Evolutionary conservation across 2,888 invertebrate genomes (phyloP), one percentile per base, ranked within the genome.

Genomic region (Brachyptera risi): DNA sequence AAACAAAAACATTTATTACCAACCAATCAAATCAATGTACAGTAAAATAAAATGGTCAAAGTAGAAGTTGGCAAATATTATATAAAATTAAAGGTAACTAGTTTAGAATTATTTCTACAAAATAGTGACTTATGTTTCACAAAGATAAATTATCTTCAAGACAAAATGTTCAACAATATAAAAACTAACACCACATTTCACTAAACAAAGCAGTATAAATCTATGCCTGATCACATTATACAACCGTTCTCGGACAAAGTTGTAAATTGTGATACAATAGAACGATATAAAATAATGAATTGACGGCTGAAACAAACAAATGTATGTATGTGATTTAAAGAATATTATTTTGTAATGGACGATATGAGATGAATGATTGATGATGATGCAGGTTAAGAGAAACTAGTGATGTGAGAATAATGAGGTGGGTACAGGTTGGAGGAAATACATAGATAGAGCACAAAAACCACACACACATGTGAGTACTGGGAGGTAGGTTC

Each of bases 1-100:
- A 49, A 58, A 58, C 58, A 49, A 58, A n/a, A 58, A 49, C 47
- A 58, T 49, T 58, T 58, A 58, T 49, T 58, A 49, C 23, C 44
- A 58, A 31, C 19, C 47, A 47, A 24, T 58, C 31, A 38, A 58
- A 23, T 49, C 11, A 35, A 17, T 23, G 49, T 37, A 49, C 23
- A 49, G 27, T 27, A 19, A 58, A 35, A 15, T 15, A 44, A 21
- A 44, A 19, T 15, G 44, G 11, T 11, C 44, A 44, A 44, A 17
- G 19, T 44, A 11, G 5, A 44, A 19, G 21, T 21, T 21, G 19
- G 17, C 15, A 44, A 44, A 44, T 2, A 44, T n/a, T 44, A 21
- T 21, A n/a, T 17, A 17, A 15, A 35, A 35, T 35, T 15, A 15
- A 38, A 38, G 40, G n/a, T n/a, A n/a, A n/a, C n/a, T n/a, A n/a